phyloP scores from a whole-genome alignment of 2,797 vertebrate genomes.

The Ciconia nigra region DNA sequence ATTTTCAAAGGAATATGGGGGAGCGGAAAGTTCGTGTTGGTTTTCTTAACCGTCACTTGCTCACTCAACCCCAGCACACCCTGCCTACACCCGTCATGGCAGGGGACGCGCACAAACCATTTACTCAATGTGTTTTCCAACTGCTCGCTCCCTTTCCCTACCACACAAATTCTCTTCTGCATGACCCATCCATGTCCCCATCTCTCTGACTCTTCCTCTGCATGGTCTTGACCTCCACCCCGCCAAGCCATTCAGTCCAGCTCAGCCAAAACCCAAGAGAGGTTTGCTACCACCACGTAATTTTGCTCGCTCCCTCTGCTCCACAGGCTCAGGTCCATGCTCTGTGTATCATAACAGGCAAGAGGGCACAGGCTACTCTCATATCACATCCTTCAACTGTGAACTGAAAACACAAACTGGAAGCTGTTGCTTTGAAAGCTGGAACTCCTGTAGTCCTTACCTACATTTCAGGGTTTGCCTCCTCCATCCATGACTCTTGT shows the following conservation, averaged over 20 bases:
- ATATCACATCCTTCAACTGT: neutral
- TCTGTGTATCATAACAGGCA: neutral
- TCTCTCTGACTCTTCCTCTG: neutral
- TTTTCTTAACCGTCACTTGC: neutral
- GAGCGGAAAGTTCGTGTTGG: neutral
- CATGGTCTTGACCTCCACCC: neutral
- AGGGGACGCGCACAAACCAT: neutral
- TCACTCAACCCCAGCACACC: neutral
- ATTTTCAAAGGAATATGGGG: neutral
- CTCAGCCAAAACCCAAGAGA: neutral
- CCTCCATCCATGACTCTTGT: neutral
- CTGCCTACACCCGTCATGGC: fast-evolving
- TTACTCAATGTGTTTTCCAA: fast-evolving
- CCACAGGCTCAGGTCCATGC: fast-evolving
- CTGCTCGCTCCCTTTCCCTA: neutral
- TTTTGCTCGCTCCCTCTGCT: neutral
- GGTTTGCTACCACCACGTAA: fast-evolving
- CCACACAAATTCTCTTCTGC: neutral
- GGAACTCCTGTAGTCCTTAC: too few species aligned
- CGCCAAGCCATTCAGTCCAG: neutral
- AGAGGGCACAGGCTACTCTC: neutral
- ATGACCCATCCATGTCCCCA: fast-evolving
- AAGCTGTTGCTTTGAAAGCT: neutral
- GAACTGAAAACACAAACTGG: neutral
- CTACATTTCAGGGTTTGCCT: neutral